Conservation (phyloP, 1,140 invertebrate species). For the Bombyx mandarina region DNA sequence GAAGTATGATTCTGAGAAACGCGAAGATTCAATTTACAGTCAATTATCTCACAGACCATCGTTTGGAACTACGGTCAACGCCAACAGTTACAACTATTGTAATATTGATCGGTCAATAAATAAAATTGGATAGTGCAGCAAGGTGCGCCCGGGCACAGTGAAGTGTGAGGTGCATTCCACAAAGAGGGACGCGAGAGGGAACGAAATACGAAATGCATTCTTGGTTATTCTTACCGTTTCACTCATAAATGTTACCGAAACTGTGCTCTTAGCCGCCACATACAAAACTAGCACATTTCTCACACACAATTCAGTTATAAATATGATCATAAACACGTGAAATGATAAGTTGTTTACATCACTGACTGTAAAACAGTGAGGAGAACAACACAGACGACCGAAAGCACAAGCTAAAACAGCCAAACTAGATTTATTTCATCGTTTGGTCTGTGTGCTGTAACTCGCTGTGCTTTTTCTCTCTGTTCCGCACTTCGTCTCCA, state of each 20-base stretch:
- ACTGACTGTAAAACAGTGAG: conserved; percentile 30
- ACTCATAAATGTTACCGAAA: conserved; percentile 14
- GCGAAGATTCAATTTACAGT: too few relatives aligned
- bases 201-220: conserved; percentile 52
- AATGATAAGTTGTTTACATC: conserved; percentile 52
- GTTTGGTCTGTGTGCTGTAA: conserved; percentile 31
- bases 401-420: conserved; percentile 45
- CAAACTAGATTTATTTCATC: conserved; percentile 57
- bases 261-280: conserved; percentile 10
- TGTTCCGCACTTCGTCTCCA: conserved; percentile 20
- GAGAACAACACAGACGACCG: conserved; percentile 31
- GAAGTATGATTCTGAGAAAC: too few relatives aligned
- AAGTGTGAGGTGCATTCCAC: conserved; percentile 53
- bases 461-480: conserved; percentile 54
- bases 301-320: conserved; percentile 30
- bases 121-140: conserved; percentile 33
- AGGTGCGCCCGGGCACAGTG: conserved; percentile 54
- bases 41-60: too few relatives aligned
- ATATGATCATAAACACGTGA: conserved; percentile 31
- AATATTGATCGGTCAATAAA: conserved; percentile 33
- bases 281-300: conserved; percentile 36
- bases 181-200: conserved; percentile 55
- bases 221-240: conserved; percentile 55
- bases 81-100: neutral
- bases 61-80: too few relatives aligned